Evolutionary conservation across 2,888 invertebrate species (phyloP).

Genomic region (Pinctada fucata): DNA sequence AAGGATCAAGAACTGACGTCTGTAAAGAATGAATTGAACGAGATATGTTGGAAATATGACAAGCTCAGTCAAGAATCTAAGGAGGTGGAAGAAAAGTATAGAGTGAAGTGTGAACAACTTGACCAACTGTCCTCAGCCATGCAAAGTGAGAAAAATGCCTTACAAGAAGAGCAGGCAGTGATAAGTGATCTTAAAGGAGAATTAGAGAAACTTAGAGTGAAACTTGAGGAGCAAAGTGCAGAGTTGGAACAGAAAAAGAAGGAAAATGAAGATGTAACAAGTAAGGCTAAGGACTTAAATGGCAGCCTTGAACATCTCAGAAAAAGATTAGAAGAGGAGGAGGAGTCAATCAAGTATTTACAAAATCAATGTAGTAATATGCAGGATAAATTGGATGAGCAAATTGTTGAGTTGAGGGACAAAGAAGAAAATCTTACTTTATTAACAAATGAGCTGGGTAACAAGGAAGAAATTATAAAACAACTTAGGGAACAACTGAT

Average conservation of each 20-base stretch:
- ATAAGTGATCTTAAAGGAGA: conserved; percentile 27
- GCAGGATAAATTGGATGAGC: conserved; percentile 31
- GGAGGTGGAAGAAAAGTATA: conserved; percentile 17
- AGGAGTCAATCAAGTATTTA: conserved; percentile 16
- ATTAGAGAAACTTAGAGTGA: conserved; percentile 27
- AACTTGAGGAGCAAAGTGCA: conserved; percentile 12
- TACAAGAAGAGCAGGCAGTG: conserved; percentile 29
- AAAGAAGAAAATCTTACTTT: conserved; percentile 1
- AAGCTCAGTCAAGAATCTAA: conserved; percentile 24
- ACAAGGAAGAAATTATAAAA: conserved; percentile 23
- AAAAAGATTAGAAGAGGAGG: conserved; percentile 33
- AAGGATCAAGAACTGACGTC: conserved; percentile 28
- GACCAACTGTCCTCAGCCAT: conserved; percentile 35
- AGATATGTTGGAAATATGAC: conserved; percentile 30
- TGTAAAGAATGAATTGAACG: conserved; percentile 32
- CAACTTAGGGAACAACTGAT: conserved; percentile 5
- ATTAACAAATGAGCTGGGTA: conserved; percentile 24
- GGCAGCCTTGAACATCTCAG: conserved; percentile 31
- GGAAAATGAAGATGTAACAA: conserved; percentile 18
- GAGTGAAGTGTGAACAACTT: conserved; percentile 29
- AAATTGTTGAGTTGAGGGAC: conserved; percentile 17
- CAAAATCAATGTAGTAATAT: conserved; percentile 30
- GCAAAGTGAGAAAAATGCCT: conserved; percentile 3
- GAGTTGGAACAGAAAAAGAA: neutral
- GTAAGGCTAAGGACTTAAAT: conserved; percentile 36